Percentiles rank a stretch among this genome's conserved stretches.
phyloP scores from a whole-genome alignment of 2,888 invertebrate species.

The Flabesymbios commensalis region DNA sequence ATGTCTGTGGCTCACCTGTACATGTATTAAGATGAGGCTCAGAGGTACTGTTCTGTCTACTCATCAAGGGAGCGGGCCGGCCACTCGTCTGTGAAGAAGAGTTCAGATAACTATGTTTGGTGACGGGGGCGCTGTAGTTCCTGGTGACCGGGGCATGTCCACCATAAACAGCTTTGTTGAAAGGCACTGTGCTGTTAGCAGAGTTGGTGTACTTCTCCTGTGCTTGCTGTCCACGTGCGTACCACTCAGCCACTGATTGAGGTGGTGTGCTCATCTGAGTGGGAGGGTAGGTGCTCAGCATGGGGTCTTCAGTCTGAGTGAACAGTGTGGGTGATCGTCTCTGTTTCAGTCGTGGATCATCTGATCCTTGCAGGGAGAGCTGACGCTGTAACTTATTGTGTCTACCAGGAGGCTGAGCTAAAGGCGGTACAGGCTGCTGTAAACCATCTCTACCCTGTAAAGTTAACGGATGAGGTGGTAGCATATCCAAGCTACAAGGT shows the following conservation, averaged over 20 bases:
- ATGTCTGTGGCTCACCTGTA: background rate
- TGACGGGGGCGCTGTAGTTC: conserved; percentile 22
- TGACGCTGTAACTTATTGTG: conserved; percentile 81
- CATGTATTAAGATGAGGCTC: conserved; percentile 68
- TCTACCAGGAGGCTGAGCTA: background rate
- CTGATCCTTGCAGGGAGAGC: conserved; percentile 78
- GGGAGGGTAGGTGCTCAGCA: too few species aligned
- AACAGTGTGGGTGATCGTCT: too few species aligned
- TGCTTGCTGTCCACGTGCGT: too few species aligned
- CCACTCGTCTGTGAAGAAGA: conserved; percentile 10
- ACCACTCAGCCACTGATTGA: too few species aligned
- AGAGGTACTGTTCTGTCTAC: conserved; percentile 65
- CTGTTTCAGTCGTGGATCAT: conserved; percentile 74
- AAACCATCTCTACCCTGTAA: background rate
- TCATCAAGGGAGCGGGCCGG: conserved; percentile 59
- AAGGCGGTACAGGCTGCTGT: background rate
- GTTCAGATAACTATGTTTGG: conserved; percentile 41
- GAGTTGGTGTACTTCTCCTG: too few species aligned
- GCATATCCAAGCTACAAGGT: background rate
- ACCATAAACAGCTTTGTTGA: too few species aligned
- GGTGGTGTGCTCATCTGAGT: too few species aligned
- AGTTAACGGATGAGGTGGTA: background rate
- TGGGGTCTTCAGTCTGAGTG: too few species aligned
- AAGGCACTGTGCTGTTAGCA: too few species aligned
- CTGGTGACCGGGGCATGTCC: conserved; percentile 29